Evolutionary conservation across 2,113 vertebrate species (phyloP).

Genomic region (Ictidomys tridecemlineatus): DNA sequence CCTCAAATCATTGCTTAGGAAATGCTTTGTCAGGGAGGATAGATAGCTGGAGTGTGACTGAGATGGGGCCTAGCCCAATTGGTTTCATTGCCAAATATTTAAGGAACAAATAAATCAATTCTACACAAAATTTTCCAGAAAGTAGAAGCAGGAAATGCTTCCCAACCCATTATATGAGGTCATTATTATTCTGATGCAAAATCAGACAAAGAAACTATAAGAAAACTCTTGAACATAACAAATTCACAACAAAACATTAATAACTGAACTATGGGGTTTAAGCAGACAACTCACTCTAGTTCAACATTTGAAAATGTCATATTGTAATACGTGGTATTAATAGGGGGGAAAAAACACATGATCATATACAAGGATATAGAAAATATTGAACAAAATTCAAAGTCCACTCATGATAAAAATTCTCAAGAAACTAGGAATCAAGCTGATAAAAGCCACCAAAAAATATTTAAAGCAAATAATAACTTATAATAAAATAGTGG

Average conservation of each 20-base stretch:
- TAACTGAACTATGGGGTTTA: neutral
- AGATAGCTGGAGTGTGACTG: neutral
- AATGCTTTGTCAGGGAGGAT: neutral
- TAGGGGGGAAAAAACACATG: neutral
- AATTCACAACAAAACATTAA: neutral
- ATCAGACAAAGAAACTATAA: neutral
- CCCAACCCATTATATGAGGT: neutral
- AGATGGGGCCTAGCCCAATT: neutral
- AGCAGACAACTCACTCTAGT: neutral
- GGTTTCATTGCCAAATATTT: neutral
- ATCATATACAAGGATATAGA: neutral
- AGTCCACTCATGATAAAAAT: neutral
- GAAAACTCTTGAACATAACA: neutral
- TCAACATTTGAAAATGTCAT: conserved; percentile 22
- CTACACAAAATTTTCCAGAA: conserved; percentile 2
- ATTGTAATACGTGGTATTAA: neutral
- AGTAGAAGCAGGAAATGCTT: neutral
- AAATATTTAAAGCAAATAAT: neutral
- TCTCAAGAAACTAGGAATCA: neutral
- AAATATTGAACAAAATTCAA: neutral
- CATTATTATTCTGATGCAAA: neutral
- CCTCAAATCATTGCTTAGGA: neutral
- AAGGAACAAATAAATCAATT: neutral
- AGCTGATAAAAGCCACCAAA: neutral
- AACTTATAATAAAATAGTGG: neutral